Conservation (phyloP, 2,113 vertebrate species). For the Damaliscus lunatus region DNA sequence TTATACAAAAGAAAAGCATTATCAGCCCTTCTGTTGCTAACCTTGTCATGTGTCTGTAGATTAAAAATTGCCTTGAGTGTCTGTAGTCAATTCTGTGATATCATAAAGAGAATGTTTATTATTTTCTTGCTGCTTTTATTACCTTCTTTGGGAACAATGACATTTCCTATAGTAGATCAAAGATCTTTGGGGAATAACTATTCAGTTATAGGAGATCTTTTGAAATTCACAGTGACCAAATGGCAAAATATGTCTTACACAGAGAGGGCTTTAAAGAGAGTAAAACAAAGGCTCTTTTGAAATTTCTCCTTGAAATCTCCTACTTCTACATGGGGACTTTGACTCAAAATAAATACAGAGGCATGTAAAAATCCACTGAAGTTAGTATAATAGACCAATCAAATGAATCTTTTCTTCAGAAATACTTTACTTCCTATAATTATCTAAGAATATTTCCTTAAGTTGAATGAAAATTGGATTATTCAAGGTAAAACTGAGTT, state of each 20-base stretch:
- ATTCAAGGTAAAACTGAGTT: neutral
- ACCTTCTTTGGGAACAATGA: constrained; percentile 30
- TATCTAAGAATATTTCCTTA: neutral
- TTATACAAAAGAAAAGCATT: constrained; percentile 10
- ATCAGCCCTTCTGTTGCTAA: neutral
- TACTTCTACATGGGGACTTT: neutral
- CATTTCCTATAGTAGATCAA: constrained; percentile 4
- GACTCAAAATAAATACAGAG: constrained; percentile 26
- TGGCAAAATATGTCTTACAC: constrained; percentile 7
- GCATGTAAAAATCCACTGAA: neutral
- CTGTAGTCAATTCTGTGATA: neutral
- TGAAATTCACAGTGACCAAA: constrained; percentile 22
- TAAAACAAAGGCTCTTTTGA: constrained; percentile 20
- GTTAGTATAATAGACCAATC: neutral
- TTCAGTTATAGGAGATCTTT: neutral
- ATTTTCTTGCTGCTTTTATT: constrained; percentile 53
- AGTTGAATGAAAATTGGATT: neutral
- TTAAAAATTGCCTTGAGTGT: constrained; percentile 24
- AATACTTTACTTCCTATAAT: neutral
- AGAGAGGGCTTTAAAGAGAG: neutral
- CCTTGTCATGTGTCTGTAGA: neutral
- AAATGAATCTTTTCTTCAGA: neutral
- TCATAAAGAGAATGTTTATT: constrained; percentile 48
- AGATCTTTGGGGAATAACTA: neutral
- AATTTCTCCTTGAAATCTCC: constrained; percentile 31